These are phyloP conservation scores for Peromyscus melanophrys DNA, from an alignment of 2,797 vertebrate species.

Conservation along the genomic window DNA sequence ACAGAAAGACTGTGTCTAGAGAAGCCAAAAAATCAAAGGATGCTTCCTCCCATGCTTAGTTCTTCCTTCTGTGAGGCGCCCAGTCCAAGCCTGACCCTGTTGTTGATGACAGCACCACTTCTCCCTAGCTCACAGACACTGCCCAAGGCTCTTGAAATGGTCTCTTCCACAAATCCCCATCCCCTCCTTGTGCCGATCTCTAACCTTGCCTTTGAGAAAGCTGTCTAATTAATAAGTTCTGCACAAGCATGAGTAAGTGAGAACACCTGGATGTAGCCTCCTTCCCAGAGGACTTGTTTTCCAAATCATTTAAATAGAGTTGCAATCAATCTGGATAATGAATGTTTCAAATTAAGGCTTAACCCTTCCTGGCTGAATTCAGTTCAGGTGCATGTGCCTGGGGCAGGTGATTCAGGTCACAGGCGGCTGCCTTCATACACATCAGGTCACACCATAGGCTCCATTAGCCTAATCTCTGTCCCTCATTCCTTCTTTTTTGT, in stretches of 20 bases:
- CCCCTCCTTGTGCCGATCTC: background rate
- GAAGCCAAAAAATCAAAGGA: background rate
- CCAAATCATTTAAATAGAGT: slow-evolving; percentile 69
- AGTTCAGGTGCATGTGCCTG: background rate
- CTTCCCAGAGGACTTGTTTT: slow-evolving; percentile 62
- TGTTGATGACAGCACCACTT: background rate
- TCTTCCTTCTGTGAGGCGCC: background rate
- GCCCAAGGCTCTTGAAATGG: slow-evolving; percentile 18
- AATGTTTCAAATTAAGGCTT: slow-evolving; percentile 54
- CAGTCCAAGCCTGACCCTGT: background rate
- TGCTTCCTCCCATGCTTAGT: background rate
- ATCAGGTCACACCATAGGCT: background rate
- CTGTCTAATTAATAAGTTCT: slow-evolving; percentile 17
- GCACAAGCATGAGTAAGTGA: background rate
- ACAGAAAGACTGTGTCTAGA: background rate
- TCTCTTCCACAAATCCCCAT: background rate
- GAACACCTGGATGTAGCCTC: slow-evolving; percentile 57
- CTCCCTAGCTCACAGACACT: background rate
- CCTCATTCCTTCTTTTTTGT: background rate
- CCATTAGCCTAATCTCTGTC: background rate
- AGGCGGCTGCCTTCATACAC: background rate
- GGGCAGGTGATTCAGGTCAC: background rate
- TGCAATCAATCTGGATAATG: slow-evolving; percentile 61
- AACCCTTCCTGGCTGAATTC: slow-evolving; percentile 7
- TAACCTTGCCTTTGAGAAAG: background rate